A percentile compares a stretch with the other conserved stretches of the same genome.
These are phyloP conservation scores for Thunnus maccoyii DNA, from an alignment of 2,113 vertebrate species.

Conservation along the genomic window DNA sequence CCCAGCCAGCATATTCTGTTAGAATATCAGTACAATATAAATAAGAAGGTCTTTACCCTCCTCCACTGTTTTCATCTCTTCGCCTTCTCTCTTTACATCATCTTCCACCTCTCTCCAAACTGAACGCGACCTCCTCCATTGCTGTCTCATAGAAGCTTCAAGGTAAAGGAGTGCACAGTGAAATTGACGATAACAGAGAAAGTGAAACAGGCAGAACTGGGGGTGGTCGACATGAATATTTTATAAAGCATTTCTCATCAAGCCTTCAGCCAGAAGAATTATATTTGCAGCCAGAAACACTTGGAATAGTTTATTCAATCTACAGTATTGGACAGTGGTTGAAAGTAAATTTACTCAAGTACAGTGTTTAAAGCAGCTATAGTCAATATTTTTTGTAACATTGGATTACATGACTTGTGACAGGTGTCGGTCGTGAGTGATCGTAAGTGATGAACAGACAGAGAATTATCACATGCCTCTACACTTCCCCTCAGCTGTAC, in stretches of 20 bases:
- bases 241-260: constrained; percentile 30
- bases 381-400: not conserved
- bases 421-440: too few relatives aligned
- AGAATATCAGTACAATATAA: constrained; percentile 50
- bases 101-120: constrained; percentile 22
- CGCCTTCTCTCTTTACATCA: not conserved
- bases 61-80: not conserved
- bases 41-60: constrained; percentile 36
- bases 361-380: too few relatives aligned
- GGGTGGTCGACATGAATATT: constrained; percentile 31
- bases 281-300: not conserved
- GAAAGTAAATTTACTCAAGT: not conserved
- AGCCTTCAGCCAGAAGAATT: constrained; percentile 1
- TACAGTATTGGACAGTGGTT: not conserved
- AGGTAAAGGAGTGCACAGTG: constrained; percentile 7
- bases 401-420: not conserved
- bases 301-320: not conserved
- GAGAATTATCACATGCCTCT: too few relatives aligned
- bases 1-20: constrained; percentile 7
- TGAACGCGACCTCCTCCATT: constrained; percentile 15
- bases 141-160: constrained; percentile 21
- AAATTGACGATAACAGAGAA: not conserved
- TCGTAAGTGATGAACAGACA: too few relatives aligned
- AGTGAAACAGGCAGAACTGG: constrained; percentile 6
- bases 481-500: too few relatives aligned